These are phyloP conservation scores for Ovibos moschatus DNA, from an alignment of 2,113 vertebrate species.

Conservation along the genomic window DNA sequence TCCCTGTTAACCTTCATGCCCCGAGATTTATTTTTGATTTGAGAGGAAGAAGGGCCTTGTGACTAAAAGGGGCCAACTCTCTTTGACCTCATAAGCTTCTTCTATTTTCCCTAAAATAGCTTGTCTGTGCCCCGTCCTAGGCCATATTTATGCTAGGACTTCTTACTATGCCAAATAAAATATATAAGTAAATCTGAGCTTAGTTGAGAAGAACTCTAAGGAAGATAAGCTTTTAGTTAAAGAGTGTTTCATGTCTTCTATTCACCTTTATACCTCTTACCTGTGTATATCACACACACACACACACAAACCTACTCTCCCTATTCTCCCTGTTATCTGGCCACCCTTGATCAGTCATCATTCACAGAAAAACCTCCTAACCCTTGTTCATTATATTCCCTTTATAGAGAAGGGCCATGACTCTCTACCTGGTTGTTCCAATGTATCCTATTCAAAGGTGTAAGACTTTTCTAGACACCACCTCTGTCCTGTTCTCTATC, in stretches of 20 bases:
- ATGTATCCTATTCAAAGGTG: neutral
- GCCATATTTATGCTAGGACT: neutral
- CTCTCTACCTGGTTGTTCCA: neutral
- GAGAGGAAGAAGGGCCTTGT: neutral
- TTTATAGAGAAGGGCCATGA: neutral
- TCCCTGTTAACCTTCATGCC: neutral
- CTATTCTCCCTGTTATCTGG: neutral
- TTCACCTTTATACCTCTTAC: neutral
- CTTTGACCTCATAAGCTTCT: neutral
- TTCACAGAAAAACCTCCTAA: neutral
- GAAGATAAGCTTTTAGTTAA: conserved; percentile 31
- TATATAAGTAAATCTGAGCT: conserved; percentile 11
- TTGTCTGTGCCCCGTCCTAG: neutral
- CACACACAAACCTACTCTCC: neutral
- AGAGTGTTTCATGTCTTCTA: conserved; percentile 5
- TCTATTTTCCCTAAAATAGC: neutral
- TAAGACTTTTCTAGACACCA: neutral
- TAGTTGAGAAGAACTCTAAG: neutral
- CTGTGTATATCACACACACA: neutral
- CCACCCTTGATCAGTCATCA: neutral
- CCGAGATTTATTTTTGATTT: conserved; percentile 31
- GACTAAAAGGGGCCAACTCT: neutral
- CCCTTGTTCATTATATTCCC: neutral
- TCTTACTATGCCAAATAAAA: conserved; percentile 25
- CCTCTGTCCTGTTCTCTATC: neutral